phyloP scores from a whole-genome alignment of 2,797 vertebrate species.

The Coregonus ussuriensis region DNA sequence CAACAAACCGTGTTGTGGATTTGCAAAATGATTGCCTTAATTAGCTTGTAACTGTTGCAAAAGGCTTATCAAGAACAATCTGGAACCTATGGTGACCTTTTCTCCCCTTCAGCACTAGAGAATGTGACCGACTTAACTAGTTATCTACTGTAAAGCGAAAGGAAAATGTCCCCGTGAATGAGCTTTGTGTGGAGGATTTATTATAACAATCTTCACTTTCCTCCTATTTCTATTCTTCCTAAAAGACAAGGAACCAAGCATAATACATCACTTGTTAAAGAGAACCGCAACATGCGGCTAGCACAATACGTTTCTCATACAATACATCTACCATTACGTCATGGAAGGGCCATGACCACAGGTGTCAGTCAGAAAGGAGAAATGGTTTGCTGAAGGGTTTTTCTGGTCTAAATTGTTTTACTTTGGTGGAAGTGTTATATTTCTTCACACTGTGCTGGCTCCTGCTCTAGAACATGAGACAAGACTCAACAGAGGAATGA shows the following conservation, averaged over 20 bases:
- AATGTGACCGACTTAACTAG: background rate
- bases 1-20: background rate
- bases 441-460: slow-evolving; percentile 13
- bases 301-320: background rate
- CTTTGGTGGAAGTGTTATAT: slow-evolving; percentile 11
- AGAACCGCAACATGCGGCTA: background rate
- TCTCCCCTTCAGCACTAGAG: background rate
- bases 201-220: background rate
- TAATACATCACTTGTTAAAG: background rate
- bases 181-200: background rate
- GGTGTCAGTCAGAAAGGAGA: background rate
- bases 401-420: slow-evolving; percentile 8
- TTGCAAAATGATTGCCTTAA: background rate
- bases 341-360: background rate
- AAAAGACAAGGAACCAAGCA: background rate
- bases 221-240: background rate
- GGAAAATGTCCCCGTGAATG: background rate
- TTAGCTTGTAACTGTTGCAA: background rate
- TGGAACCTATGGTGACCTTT: background rate
- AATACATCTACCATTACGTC: slow-evolving; percentile 3
- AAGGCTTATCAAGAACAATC: background rate
- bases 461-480: background rate
- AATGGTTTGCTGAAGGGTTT: slow-evolving; percentile 5
- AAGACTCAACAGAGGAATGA: slow-evolving; percentile 3
- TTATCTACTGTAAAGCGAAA: background rate